These are phyloP conservation scores for Linyphia triangularis DNA, from an alignment of 2,888 invertebrate genomes.

Conservation along the genomic window DNA sequence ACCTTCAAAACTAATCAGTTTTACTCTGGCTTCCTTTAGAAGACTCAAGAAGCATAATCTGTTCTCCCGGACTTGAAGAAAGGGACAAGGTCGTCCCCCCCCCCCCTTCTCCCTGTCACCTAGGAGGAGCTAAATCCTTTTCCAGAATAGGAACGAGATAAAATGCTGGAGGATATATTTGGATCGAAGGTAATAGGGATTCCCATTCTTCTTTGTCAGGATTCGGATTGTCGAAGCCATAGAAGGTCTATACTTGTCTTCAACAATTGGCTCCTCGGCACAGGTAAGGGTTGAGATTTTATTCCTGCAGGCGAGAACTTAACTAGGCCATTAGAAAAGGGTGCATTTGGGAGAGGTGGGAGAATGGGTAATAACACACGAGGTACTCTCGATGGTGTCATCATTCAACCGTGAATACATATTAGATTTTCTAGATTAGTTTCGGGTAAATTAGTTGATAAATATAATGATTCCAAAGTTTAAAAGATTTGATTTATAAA, in stretches of 20 bases:
- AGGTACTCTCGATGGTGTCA: no score
- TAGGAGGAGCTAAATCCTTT: background rate
- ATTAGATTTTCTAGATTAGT: no score
- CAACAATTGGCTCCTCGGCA: slow-evolving; percentile 28
- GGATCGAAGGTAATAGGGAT: slow-evolving; percentile 52
- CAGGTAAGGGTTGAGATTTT: slow-evolving; percentile 13
- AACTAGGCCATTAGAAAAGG: background rate
- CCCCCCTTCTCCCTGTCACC: no score
- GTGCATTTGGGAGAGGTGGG: background rate
- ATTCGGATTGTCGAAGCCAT: slow-evolving; percentile 49
- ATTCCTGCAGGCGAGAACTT: background rate
- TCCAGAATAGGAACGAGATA: background rate
- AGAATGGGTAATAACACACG: background rate
- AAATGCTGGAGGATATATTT: background rate
- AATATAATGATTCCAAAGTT: no score
- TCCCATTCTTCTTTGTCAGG: slow-evolving; percentile 54
- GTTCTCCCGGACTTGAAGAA: background rate
- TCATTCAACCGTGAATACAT: no score
- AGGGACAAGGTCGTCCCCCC: background rate
- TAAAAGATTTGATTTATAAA: no score
- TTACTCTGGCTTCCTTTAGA: background rate
- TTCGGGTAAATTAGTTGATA: no score
- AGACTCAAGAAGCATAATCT: background rate
- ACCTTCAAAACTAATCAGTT: background rate
- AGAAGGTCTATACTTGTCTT: background rate